Conservation (phyloP, 2,113 vertebrate species). For the Heliornis fulica region DNA sequence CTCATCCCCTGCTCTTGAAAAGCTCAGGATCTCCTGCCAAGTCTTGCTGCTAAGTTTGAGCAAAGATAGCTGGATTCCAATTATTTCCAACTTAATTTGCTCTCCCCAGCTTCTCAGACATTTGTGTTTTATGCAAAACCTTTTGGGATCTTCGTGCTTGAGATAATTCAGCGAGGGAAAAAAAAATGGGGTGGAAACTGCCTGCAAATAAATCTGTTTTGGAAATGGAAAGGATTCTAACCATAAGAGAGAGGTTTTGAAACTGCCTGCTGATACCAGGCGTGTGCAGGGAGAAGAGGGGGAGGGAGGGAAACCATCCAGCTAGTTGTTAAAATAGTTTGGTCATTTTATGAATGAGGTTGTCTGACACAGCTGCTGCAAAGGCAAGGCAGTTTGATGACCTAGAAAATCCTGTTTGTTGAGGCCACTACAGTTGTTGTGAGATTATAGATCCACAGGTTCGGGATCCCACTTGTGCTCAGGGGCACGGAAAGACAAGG, state of each 20-base stretch:
- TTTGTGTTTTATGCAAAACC: not conserved
- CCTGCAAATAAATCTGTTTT: not conserved
- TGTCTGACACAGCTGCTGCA: not conserved
- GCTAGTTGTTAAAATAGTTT: not conserved
- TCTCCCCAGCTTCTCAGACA: not conserved
- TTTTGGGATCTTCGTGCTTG: not conserved
- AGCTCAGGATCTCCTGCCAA: not conserved
- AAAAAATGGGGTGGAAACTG: not conserved
- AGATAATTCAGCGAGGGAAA: not conserved
- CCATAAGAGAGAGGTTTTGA: not conserved
- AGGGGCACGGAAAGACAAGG: not conserved
- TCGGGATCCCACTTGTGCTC: not conserved
- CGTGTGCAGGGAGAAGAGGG: not conserved
- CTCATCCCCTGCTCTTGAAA: not conserved
- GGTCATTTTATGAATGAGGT: constrained; percentile 45
- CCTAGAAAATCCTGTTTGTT: not conserved
- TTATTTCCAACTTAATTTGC: not conserved
- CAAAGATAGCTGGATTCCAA: not conserved
- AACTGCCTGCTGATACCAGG: not conserved
- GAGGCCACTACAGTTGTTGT: not conserved
- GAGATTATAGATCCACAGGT: not conserved
- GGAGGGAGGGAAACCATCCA: not conserved
- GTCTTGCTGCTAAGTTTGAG: not conserved
- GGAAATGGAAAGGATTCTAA: not conserved
- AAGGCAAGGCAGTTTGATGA: not conserved